phyloP scores from a whole-genome alignment of 2,113 vertebrate species.

The Arothron firmamentum region DNA sequence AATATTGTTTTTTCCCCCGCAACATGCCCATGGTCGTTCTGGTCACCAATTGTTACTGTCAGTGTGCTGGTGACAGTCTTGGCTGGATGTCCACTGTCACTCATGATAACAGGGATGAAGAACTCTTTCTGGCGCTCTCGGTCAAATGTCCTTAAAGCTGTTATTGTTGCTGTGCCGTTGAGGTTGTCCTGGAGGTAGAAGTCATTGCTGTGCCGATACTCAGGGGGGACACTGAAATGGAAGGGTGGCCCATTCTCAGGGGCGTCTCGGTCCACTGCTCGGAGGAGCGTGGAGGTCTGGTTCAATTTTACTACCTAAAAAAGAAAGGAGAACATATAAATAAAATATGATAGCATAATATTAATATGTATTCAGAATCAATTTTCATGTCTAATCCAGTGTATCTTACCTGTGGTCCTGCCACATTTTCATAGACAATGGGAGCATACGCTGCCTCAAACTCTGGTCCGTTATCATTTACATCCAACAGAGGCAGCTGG shows the following conservation, averaged over 20 bases:
- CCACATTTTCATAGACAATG: constrained; percentile 81
- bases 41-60: constrained; percentile 83
- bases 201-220: constrained; percentile 76
- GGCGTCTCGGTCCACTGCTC: constrained; percentile 77
- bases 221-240: constrained; percentile 71
- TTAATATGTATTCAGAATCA: background rate
- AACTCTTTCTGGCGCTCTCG: constrained; percentile 84
- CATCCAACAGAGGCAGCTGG: constrained; percentile 79
- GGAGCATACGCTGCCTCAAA: constrained; percentile 81
- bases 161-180: constrained; percentile 82
- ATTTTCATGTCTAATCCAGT: background rate
- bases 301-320: constrained; percentile 78
- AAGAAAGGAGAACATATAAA: constrained; percentile 6
- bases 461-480: constrained; percentile 87
- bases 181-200: constrained; percentile 85
- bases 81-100: constrained; percentile 80
- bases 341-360: background rate
- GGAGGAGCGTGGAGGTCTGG: constrained; percentile 78
- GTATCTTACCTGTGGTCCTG: constrained; percentile 63
- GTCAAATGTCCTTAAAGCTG: constrained; percentile 82
- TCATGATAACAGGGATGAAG: constrained; percentile 80
- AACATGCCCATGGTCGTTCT: constrained; percentile 84
- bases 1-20: constrained; percentile 82
- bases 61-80: constrained; percentile 82
- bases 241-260: constrained; percentile 83